A percentile compares a stretch with the other conserved stretches of the same genome.
These are phyloP conservation scores for Melanotaenia trifasciata DNA, from an alignment of 2,797 vertebrate species.

Conservation along the genomic window DNA sequence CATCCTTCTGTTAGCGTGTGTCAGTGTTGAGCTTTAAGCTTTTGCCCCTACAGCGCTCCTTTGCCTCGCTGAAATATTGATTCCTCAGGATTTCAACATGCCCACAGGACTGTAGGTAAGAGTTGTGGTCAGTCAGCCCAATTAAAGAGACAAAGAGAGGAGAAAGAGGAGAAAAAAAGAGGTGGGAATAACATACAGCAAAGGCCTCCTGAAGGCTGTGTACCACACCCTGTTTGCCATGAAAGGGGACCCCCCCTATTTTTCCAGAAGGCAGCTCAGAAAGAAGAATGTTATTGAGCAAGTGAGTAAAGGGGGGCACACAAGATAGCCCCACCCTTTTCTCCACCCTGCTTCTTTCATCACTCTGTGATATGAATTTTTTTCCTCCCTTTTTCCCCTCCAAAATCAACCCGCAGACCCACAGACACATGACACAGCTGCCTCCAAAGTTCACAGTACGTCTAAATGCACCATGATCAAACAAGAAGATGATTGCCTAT, in stretches of 20 bases:
- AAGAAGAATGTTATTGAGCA: slow-evolving; percentile 73
- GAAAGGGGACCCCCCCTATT: slow-evolving; percentile 73
- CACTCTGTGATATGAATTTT: slow-evolving; percentile 61
- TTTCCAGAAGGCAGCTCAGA: slow-evolving; percentile 68
- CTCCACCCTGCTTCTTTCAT: slow-evolving; percentile 65
- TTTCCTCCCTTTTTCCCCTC: slow-evolving; percentile 45
- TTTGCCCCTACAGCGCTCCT: slow-evolving; percentile 18
- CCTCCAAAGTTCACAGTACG: slow-evolving; percentile 61
- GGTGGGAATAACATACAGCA: slow-evolving; percentile 53
- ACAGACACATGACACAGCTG: slow-evolving; percentile 61
- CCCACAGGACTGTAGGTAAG: slow-evolving; percentile 57
- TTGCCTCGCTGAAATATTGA: slow-evolving; percentile 61
- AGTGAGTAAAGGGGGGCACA: slow-evolving; percentile 23
- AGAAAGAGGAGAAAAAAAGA: slow-evolving; percentile 26
- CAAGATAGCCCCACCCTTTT: slow-evolving; percentile 55
- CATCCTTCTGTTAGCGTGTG: neutral
- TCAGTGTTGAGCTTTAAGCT: slow-evolving; percentile 14
- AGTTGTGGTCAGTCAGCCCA: slow-evolving; percentile 65
- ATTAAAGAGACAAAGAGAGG: slow-evolving; percentile 71
- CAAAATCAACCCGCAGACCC: slow-evolving; percentile 65
- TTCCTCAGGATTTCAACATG: slow-evolving; percentile 55
- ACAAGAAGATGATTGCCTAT: slow-evolving; percentile 55
- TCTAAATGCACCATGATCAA: slow-evolving; percentile 36
- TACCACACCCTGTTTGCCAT: slow-evolving; percentile 74
- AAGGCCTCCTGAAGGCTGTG: slow-evolving; percentile 57